Percentiles rank a stretch among this genome's conserved stretches.
Conservation (phyloP, 2,113 vertebrate species). For the Danio rerio region GRCz12tu NC_133186.1:36310501-36311000, state of each 20-base stretch:
- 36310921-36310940: too few relatives aligned
- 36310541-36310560: conserved; percentile 24
- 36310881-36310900: neutral
- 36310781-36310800: too few relatives aligned
- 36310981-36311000: too few relatives aligned
- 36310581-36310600: neutral
- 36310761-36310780: neutral
- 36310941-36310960: too few relatives aligned
- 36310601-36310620: neutral
- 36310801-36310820: too few relatives aligned
- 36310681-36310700: neutral
- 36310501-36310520: conserved; percentile 43
- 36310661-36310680: neutral
- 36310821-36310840: too few relatives aligned
- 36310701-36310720: neutral
- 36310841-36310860: too few relatives aligned
- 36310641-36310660: neutral
- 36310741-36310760: neutral
- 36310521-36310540: conserved; percentile 37
- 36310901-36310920: too few relatives aligned
- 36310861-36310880: neutral
- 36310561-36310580: conserved; percentile 6
- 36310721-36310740: neutral
- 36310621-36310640: neutral
- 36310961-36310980: too few relatives aligned